A percentile compares a stretch with the other conserved stretches of the same genome.
Conservation (phyloP, 2,888 invertebrate species). For the Matsumyia berberina region DNA sequence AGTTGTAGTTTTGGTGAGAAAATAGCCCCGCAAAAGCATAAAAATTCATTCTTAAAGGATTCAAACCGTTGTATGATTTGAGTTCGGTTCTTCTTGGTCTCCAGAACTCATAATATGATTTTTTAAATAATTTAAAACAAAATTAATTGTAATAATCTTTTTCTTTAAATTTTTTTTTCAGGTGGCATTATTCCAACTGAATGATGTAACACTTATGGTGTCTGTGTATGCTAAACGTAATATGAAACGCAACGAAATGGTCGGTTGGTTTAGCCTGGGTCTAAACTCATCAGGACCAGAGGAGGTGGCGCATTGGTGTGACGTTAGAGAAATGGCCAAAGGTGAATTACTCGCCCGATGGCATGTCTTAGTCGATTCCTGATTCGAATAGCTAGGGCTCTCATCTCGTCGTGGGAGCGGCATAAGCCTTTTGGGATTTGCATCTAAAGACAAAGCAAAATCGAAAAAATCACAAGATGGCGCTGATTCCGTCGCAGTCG, state of each 20-base stretch:
- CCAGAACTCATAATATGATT: too few relatives aligned
- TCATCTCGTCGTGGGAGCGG: slow-evolving; percentile 82
- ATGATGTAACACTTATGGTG: slow-evolving; percentile 97
- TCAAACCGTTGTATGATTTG: too few relatives aligned
- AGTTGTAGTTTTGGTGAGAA: too few relatives aligned
- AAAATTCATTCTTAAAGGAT: too few relatives aligned
- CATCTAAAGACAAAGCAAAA: slow-evolving; percentile 83
- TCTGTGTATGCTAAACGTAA: slow-evolving; percentile 97
- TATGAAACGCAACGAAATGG: slow-evolving; percentile 97
- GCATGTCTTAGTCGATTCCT: slow-evolving; percentile 94
- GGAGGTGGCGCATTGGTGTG: slow-evolving; percentile 96
- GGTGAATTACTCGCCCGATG: slow-evolving; percentile 96
- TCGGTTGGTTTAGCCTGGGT: slow-evolving; percentile 98
- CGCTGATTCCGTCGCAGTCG: slow-evolving; percentile 82
- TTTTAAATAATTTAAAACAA: not conserved
- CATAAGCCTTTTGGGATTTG: slow-evolving; percentile 80
- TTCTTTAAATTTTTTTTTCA: slow-evolving; percentile 81
- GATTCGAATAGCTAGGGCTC: slow-evolving; percentile 85
- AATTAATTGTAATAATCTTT: too few relatives aligned
- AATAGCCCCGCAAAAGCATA: too few relatives aligned
- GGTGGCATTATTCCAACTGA: slow-evolving; percentile 97
- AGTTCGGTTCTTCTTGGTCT: too few relatives aligned
- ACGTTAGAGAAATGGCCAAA: slow-evolving; percentile 93
- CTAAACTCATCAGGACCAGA: slow-evolving; percentile 96
- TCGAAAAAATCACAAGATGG: slow-evolving; percentile 78